Base-by-base conservation (phyloP, 1,140 invertebrate species). In the Galleria mellonella region DNA sequence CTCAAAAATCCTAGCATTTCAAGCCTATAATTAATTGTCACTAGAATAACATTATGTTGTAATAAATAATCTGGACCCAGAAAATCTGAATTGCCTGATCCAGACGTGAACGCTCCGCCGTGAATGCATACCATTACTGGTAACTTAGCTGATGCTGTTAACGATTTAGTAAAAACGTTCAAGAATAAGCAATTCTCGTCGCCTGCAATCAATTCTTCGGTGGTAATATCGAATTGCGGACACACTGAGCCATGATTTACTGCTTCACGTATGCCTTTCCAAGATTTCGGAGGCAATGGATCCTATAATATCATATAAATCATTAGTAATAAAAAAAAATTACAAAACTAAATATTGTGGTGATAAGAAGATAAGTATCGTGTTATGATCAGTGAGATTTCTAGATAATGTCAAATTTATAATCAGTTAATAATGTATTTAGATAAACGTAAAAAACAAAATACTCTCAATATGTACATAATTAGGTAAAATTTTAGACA, bases 91-190 rank as follows among this genome's bases (percentile, higher is more conserved):
- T 87, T 83, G n/a, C 85, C 86, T 8, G 85, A 87, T 9, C 90
- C 90, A 39, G 72, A 72, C 9, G 84, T 75, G 44, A 91, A 92
- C 4, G 84, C 87, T 9, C 93, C 93, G 0, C 92, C 92, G 65
- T 94, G 90, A 13, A 94, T 87, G 86, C 88, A 94, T 0, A 93
- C 86, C 44, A 71, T 51, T 0, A 74, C 64, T 8, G 67, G 50
- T 39, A 37, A 51, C 59, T 43, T 50, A 13, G 23, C 85, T 6
- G 33, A 35, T 27, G 53, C 23, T 6, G 31, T 41, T 1, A 55
- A 51, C 42, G 76, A 54, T n/a, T 87, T 88, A n/a, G 86, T 75
- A 66, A 87, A 90, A 5, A 91, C 88, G 58, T 91, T 91, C 9
- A 91, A 55, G 57, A 83, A 90, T 0, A 91, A 71, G 52, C 90